A percentile compares a stretch with the other conserved stretches of the same genome.
Evolutionary conservation across 2,888 invertebrate species (phyloP).

Genomic region (Pherbina coryleti): DNA sequence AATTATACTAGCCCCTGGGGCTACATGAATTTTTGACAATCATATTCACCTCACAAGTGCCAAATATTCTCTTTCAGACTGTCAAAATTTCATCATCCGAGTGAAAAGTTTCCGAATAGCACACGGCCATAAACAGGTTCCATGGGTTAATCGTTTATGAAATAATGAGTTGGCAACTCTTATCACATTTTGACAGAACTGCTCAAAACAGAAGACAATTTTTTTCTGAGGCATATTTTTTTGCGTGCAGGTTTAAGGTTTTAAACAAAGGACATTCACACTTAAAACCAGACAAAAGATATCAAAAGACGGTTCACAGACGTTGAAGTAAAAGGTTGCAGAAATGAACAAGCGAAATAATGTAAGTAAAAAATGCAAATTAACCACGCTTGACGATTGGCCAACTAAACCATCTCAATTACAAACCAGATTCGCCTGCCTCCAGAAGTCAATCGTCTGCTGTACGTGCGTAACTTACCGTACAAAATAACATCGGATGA

Average conservation of each 20-base stretch:
- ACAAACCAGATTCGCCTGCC: constrained; percentile 90
- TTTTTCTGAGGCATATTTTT: not conserved
- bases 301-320: not conserved
- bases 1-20: too few species aligned
- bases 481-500: constrained; percentile 99
- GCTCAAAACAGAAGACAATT: not conserved
- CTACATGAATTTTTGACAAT: too few species aligned
- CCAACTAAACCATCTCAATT: constrained; percentile 42
- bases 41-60: too few species aligned
- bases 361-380: constrained; percentile 53
- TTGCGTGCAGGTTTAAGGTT: not conserved
- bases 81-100: too few species aligned
- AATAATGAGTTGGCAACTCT: not conserved
- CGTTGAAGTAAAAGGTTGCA: not conserved
- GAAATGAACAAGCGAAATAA: constrained; percentile 67
- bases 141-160: too few species aligned
- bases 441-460: constrained; percentile 97
- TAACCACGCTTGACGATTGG: not conserved
- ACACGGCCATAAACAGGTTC: too few species aligned
- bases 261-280: constrained; percentile 47
- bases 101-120: too few species aligned
- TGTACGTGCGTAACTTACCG: constrained; percentile 96
- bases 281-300: constrained; percentile 44
- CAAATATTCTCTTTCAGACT: too few species aligned
- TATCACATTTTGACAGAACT: not conserved